These are phyloP conservation scores for Noctua comes DNA, from an alignment of 2,888 invertebrate genomes.

Conservation along the genomic window DNA sequence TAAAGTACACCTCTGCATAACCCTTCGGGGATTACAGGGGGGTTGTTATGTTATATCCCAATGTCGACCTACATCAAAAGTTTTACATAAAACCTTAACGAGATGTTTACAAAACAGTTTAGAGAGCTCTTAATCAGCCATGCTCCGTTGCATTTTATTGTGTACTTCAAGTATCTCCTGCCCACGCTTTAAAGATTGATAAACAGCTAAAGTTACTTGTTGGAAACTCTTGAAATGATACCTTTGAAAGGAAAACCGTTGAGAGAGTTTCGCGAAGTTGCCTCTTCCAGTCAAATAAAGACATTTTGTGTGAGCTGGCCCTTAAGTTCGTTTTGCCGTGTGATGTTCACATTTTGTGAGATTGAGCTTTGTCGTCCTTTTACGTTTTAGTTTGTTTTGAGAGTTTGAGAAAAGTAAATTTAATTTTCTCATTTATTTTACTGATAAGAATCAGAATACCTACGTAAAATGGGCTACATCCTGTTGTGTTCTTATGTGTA, in stretches of 20 bases:
- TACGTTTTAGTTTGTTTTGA: slow-evolving; percentile 63
- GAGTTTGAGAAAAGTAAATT: slow-evolving; percentile 35
- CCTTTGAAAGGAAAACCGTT: slow-evolving; percentile 70
- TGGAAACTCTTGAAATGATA: slow-evolving; percentile 73
- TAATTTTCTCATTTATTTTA: slow-evolving; percentile 1
- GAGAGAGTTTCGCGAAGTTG: slow-evolving; percentile 63
- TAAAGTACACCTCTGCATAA: neutral
- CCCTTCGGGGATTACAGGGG: neutral
- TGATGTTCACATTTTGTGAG: slow-evolving; percentile 61
- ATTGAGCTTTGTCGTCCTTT: slow-evolving; percentile 66
- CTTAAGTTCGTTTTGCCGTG: slow-evolving; percentile 64
- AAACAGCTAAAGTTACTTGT: slow-evolving; percentile 72
- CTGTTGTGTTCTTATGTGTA: too few species aligned
- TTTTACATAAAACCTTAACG: neutral
- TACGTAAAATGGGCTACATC: too few species aligned
- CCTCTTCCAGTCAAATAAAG: slow-evolving; percentile 75
- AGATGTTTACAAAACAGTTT: slow-evolving; percentile 32
- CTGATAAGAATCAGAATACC: neutral
- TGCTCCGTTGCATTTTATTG: slow-evolving; percentile 53
- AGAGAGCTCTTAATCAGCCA: slow-evolving; percentile 29
- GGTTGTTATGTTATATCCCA: neutral
- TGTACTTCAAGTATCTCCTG: slow-evolving; percentile 41
- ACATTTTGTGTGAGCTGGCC: slow-evolving; percentile 69
- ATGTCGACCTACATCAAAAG: neutral
- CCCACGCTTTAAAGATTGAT: slow-evolving; percentile 73